Percentiles rank a stretch among this genome's conserved stretches.
These are phyloP conservation scores for Dascillus cervinus DNA, from an alignment of 2,888 invertebrate genomes.

Conservation along the genomic window DNA sequence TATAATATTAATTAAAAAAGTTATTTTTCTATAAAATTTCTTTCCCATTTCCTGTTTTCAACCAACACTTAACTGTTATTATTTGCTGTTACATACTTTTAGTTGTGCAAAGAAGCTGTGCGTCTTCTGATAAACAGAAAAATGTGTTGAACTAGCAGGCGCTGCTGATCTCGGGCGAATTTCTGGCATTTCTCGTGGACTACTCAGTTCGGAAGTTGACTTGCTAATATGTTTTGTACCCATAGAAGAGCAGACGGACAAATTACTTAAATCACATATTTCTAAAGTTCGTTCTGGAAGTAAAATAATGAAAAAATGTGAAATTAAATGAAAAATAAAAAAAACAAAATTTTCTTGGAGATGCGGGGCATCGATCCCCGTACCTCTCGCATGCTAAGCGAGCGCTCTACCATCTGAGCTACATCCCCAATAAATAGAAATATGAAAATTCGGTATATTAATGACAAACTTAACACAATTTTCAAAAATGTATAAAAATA, in stretches of 20 bases:
- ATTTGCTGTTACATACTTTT: conserved; percentile 45
- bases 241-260: conserved; percentile 18
- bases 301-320: neutral
- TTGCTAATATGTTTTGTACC: conserved; percentile 57
- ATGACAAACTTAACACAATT: no score
- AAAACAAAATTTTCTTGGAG: conserved; percentile 24
- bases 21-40: no score
- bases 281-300: conserved; percentile 38
- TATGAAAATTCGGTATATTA: no score
- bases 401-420: conserved; percentile 52
- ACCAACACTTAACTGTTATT: neutral
- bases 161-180: conserved; percentile 46
- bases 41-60: no score
- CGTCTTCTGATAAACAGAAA: conserved; percentile 71
- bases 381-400: conserved; percentile 53
- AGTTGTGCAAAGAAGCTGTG: conserved; percentile 77
- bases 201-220: conserved; percentile 73
- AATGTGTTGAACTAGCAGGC: conserved; percentile 51
- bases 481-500: no score
- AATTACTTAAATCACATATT: conserved; percentile 35
- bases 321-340: neutral
- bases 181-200: conserved; percentile 47
- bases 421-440: conserved; percentile 31
- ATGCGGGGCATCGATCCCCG: conserved; percentile 48
- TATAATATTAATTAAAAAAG: no score